These are phyloP conservation scores for Ganaspis brasiliensis DNA, from an alignment of 2,888 invertebrate species.

Conservation along the genomic window DNA sequence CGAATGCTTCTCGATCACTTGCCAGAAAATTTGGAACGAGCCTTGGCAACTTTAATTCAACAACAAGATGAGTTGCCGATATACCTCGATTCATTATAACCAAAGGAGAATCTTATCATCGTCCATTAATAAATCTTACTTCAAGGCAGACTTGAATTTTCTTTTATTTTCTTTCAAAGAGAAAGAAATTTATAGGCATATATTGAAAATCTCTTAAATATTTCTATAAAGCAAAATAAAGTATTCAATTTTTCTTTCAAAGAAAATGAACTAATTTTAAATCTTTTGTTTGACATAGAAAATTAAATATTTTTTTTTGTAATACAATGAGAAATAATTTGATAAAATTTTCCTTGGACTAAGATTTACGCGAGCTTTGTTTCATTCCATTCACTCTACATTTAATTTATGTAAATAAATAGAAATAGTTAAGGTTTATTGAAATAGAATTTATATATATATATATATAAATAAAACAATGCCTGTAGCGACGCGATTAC, in stretches of 20 bases:
- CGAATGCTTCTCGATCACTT: conserved; percentile 93
- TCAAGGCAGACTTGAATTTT: not conserved
- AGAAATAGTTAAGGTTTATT: conserved; percentile 40
- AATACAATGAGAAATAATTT: not conserved
- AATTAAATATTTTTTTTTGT: not conserved
- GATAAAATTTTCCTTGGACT: conserved; percentile 21
- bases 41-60: conserved; percentile 85
- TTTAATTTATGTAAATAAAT: conserved; percentile 65
- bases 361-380: conserved; percentile 49
- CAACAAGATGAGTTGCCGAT: conserved; percentile 77
- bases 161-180: not conserved
- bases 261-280: no score
- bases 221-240: no score
- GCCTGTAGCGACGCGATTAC: no score
- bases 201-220: no score
- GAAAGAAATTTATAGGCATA: not conserved
- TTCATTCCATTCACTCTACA: conserved; percentile 60
- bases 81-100: conserved; percentile 55
- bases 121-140: conserved; percentile 21
- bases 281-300: not conserved
- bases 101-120: conserved; percentile 16
- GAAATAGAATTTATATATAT: not conserved
- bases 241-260: no score
- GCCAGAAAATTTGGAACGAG: conserved; percentile 89
- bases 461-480: conserved; percentile 9